phyloP scores from a whole-genome alignment of 2,797 vertebrate species.

The Ptychobarbus kaznakovi region DNA sequence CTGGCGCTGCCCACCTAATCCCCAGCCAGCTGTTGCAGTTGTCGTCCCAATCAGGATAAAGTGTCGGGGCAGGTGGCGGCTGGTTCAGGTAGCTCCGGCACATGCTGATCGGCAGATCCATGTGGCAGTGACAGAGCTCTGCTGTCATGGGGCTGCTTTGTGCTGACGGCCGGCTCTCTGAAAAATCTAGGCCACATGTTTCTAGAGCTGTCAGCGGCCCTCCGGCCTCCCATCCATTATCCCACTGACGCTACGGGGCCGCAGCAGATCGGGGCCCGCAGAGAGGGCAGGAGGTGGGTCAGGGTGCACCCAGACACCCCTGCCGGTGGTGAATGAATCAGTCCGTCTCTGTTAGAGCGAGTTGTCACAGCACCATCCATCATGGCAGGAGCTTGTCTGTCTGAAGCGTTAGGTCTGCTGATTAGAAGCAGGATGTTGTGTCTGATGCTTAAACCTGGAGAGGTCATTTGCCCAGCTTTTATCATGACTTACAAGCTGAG shows the following conservation, averaged over 20 bases:
- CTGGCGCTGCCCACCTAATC: constrained; percentile 77
- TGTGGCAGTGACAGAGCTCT: constrained; percentile 64
- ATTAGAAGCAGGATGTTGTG: constrained; percentile 63
- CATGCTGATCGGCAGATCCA: constrained; percentile 62
- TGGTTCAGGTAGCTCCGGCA: constrained; percentile 72
- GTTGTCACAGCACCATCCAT: constrained; percentile 72
- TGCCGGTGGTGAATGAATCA: constrained; percentile 58
- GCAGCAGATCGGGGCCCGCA: constrained; percentile 57
- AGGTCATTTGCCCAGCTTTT: constrained; percentile 62
- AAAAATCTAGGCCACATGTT: constrained; percentile 84
- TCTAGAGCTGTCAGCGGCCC: constrained; percentile 70
- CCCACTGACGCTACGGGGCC: constrained; percentile 39
- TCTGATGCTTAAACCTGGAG: constrained; percentile 44
- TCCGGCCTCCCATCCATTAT: constrained; percentile 61
- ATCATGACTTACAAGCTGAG: constrained; percentile 50
- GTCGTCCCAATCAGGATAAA: constrained; percentile 75
- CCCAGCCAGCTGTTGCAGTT: constrained; percentile 83
- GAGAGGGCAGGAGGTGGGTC: constrained; percentile 72
- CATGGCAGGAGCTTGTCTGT: constrained; percentile 62
- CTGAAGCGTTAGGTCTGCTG: constrained; percentile 59
- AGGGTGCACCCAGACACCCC: constrained; percentile 63
- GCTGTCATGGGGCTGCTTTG: constrained; percentile 66
- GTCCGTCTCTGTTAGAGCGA: constrained; percentile 69
- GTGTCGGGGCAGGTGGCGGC: constrained; percentile 72
- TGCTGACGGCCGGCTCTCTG: constrained; percentile 64